Evolutionary conservation across 2,797 vertebrate species (phyloP).

Genomic region (Aythya fuligula): DNA sequence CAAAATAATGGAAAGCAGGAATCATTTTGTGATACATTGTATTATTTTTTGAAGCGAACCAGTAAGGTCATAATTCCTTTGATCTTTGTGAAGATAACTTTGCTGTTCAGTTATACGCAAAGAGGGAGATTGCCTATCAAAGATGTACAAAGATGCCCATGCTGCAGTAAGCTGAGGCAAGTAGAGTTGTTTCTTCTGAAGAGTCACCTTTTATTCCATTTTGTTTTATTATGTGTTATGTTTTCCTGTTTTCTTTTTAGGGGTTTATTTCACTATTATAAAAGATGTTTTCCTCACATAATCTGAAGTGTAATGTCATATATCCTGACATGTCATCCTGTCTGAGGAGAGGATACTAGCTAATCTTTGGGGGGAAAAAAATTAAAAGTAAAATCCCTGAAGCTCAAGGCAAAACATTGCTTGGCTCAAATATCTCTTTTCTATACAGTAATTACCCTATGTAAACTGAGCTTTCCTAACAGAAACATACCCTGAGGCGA

Average conservation of each 20-base stretch:
- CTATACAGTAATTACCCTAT: conserved; percentile 62
- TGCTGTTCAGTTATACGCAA: background rate
- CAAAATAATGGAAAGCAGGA: conserved; percentile 21
- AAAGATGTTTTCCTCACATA: background rate
- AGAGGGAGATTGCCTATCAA: background rate
- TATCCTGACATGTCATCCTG: background rate
- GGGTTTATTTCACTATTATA: background rate
- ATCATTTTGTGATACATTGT: background rate
- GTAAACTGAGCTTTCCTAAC: conserved; percentile 59
- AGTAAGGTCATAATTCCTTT: background rate
- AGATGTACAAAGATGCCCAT: background rate
- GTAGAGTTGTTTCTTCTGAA: conserved; percentile 6
- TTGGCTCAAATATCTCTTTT: conserved; percentile 53
- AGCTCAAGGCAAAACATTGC: conserved; percentile 13
- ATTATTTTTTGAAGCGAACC: background rate
- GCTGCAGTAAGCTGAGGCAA: conserved; percentile 28
- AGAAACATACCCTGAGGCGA: conserved; percentile 35
- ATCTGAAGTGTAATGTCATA: background rate
- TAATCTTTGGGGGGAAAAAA: background rate
- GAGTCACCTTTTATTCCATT: conserved; percentile 1
- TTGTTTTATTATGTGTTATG: background rate
- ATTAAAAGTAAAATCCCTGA: background rate
- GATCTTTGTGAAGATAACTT: background rate
- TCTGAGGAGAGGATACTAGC: background rate
- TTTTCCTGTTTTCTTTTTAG: background rate